Evolutionary conservation across 2,113 vertebrate species (phyloP), one percentile per base, ranked within the genome.

Genomic region (Megalops atlanticus): DNA sequence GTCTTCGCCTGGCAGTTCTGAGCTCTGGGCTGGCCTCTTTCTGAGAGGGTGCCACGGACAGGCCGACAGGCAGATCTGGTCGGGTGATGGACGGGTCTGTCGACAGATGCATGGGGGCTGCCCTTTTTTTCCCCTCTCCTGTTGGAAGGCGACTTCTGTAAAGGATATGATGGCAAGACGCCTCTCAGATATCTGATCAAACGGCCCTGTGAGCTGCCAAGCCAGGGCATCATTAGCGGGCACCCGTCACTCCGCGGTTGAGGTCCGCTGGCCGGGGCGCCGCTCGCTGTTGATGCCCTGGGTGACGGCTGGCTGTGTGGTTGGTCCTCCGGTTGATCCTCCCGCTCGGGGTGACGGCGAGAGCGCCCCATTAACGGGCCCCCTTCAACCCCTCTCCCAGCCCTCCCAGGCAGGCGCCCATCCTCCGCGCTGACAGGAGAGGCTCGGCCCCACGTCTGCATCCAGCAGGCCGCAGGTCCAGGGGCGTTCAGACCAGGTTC

Each of bases 271-370:
- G 87, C 87, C 87, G 89, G 16, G 85, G 83, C 88, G 84, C 88
- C 83, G 87, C 89, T 89, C 90, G 89, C 87, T 91, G 88, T 91
- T 90, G 86, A 90, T 89, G 93, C 92, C 91, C 87, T 82, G 41
- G 85, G 86, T 81, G 80, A 84, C 74, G 77, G 49, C 69, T 43
- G 39, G 24, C 54, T 80, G 52, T 33, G 14, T 18, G 74, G 79
- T 78, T 70, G 77, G 74, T 90, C 77, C 86, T 90, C 88, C 89
- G 87, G n/a, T 80, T 88, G 87, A 89, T 89, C 83, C 85, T 84
- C 81, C 77, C 74, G 69, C 76, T 77, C 68, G 27, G 80, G 82
- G 81, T 45, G 74, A 49, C 69, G 64, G 69, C 31, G 15, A 11
- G 39, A 71, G 64, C 11, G 33, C 39, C 35, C 72, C 38, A 74